phyloP scores from a whole-genome alignment of 2,113 vertebrate genomes.

The Anolis carolinensis region DNA sequence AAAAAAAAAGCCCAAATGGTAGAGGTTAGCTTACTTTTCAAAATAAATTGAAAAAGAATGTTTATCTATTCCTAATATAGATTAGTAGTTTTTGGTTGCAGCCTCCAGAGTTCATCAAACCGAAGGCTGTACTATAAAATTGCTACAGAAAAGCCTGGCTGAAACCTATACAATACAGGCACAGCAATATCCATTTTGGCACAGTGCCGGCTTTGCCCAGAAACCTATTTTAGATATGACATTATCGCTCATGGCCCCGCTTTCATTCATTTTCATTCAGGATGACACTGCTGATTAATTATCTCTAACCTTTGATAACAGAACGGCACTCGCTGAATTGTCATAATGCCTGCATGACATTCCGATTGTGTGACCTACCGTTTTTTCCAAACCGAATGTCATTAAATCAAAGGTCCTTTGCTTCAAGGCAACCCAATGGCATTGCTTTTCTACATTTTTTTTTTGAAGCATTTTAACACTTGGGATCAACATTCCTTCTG shows the following conservation, averaged over 20 bases:
- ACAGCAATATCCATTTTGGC: conserved; percentile 15
- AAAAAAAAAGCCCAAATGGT: neutral
- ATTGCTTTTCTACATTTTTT: conserved; percentile 34
- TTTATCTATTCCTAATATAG: neutral
- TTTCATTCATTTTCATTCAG: neutral
- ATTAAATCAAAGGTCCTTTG: conserved; percentile 57
- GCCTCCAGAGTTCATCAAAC: neutral
- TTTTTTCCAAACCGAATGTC: conserved; percentile 50
- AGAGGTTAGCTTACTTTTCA: neutral
- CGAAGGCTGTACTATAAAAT: neutral
- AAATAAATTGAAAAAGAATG: neutral
- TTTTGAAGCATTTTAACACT: conserved; percentile 19
- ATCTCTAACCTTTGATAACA: conserved; percentile 33
- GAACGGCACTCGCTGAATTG: conserved; percentile 27
- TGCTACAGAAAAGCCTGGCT: neutral
- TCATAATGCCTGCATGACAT: conserved; percentile 46
- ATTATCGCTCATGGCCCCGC: neutral
- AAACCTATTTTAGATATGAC: conserved; percentile 6
- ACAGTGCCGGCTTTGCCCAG: neutral
- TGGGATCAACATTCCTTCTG: conserved; percentile 32
- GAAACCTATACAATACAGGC: rapidly evolving
- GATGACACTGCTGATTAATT: conserved; percentile 34
- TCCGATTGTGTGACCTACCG: conserved; percentile 42
- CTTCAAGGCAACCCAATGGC: conserved; percentile 29
- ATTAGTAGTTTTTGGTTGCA: neutral